These are phyloP conservation scores for Anarrhichthys ocellatus DNA, from an alignment of 2,113 vertebrate species.

Conservation along the genomic window DNA sequence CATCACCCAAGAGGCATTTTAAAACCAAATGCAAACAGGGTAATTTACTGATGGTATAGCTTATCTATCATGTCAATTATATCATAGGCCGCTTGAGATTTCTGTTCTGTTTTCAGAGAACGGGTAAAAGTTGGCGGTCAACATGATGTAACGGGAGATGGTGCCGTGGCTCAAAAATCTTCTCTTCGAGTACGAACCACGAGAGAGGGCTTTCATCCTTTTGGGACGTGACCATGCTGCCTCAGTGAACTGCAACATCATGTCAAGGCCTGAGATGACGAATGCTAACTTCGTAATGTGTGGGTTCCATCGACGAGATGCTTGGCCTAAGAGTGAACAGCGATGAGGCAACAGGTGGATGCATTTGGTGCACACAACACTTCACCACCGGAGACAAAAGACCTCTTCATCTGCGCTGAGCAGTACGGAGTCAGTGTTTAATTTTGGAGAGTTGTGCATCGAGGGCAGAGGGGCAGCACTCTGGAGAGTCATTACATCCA, in stretches of 20 bases:
- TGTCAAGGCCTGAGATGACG: background rate
- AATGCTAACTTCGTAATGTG: background rate
- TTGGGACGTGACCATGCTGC: slow-evolving; percentile 3
- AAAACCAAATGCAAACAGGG: background rate
- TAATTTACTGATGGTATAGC: background rate
- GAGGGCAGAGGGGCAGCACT: background rate
- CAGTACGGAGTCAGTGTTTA: background rate
- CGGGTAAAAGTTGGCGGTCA: background rate
- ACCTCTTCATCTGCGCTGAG: background rate
- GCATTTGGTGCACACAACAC: background rate
- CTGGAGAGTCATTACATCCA: slow-evolving; percentile 4
- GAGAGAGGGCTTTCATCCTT: background rate
- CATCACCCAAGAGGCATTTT: background rate
- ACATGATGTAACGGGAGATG: background rate
- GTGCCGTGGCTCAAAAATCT: background rate
- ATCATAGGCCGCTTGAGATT: background rate
- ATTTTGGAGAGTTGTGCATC: background rate
- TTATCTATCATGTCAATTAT: background rate
- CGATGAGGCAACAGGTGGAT: background rate
- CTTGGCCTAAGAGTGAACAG: background rate
- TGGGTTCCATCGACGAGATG: background rate
- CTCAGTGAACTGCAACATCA: background rate
- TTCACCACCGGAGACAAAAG: background rate
- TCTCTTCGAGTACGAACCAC: background rate
- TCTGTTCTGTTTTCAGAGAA: background rate